These are phyloP conservation scores for Sebastes paucispinis DNA, from an alignment of 2,797 vertebrate species.

Conservation along the genomic window DNA sequence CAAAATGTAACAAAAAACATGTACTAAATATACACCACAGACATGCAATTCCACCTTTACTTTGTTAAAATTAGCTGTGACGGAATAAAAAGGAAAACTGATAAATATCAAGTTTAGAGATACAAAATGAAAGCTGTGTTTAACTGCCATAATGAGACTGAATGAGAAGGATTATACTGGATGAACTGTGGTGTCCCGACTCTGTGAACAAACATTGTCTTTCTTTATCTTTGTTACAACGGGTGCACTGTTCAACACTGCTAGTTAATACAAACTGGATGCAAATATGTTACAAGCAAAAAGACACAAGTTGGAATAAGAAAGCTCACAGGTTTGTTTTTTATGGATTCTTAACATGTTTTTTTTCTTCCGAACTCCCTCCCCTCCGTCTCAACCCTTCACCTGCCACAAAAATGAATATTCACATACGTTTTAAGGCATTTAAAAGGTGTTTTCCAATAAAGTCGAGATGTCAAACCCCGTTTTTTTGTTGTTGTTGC, in stretches of 20 bases:
- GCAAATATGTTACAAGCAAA: conserved; percentile 81
- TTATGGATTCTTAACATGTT: conserved; percentile 8
- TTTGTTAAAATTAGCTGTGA: conserved; percentile 90
- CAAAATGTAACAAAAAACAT: conserved; percentile 69
- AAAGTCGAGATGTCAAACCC: conserved; percentile 60
- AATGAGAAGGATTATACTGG: conserved; percentile 47
- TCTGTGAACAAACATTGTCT: conserved; percentile 36
- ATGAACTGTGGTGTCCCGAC: conserved; percentile 27
- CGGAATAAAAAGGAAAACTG: conserved; percentile 84
- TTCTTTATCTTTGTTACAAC: conserved; percentile 19
- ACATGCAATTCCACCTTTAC: conserved; percentile 92
- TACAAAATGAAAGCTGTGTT: conserved; percentile 85
- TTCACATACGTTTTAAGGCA: conserved; percentile 64
- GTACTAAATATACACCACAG: conserved; percentile 98
- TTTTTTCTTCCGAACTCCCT: conserved; percentile 13
- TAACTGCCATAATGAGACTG: conserved; percentile 74
- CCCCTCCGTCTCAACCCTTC: conserved; percentile 2
- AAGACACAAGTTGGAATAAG: conserved; percentile 35
- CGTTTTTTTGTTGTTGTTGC: conserved; percentile 3
- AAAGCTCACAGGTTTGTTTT: conserved; percentile 53
- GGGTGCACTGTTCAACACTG: conserved; percentile 52
- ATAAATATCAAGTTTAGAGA: conserved; percentile 89
- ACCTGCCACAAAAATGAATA: conserved; percentile 42
- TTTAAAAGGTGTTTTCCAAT: conserved; percentile 50
- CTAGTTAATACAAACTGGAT: conserved; percentile 44